phyloP scores from a whole-genome alignment of 2,113 vertebrate species.

The Centrocercus urophasianus region DNA sequence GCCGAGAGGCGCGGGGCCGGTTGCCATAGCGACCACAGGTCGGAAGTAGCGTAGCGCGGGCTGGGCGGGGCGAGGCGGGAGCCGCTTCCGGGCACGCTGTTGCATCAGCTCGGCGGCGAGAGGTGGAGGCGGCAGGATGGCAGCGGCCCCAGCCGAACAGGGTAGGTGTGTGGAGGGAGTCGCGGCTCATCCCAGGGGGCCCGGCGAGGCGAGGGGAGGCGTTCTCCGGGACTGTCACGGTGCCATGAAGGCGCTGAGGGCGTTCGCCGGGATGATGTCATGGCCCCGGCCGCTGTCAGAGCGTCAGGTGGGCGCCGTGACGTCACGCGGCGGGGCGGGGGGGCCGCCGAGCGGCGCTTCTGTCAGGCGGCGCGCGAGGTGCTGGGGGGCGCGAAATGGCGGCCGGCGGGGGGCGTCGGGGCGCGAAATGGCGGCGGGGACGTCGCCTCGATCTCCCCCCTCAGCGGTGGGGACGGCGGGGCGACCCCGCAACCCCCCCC shows the following conservation, averaged over 20 bases:
- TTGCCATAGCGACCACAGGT: conserved; percentile 33
- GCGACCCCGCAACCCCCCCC: no score
- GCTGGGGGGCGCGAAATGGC: not conserved
- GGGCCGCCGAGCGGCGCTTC: no score
- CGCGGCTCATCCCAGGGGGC: not conserved
- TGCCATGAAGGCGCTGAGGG: not conserved
- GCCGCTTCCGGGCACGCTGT: conserved; percentile 64
- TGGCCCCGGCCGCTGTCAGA: not conserved
- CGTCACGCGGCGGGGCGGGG: not conserved
- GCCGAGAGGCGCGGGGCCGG: not conserved
- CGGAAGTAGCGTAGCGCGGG: conserved; percentile 39
- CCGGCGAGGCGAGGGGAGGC: not conserved
- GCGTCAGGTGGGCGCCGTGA: not conserved
- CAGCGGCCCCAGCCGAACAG: conserved; percentile 10
- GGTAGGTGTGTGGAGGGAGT: not conserved
- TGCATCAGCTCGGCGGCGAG: conserved; percentile 74
- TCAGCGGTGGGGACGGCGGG: no score
- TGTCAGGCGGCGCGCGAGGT: not conserved
- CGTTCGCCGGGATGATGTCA: not conserved
- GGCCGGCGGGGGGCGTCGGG: not conserved
- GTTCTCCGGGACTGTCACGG: not conserved
- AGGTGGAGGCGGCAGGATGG: conserved; percentile 46
- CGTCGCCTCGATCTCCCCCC: no score
- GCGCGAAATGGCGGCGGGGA: not conserved
- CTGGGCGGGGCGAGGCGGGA: not conserved